Evolutionary conservation across 2,797 vertebrate genomes (phyloP), one percentile per base, ranked within the genome.

Genomic region (Sciurus vulgaris): DNA sequence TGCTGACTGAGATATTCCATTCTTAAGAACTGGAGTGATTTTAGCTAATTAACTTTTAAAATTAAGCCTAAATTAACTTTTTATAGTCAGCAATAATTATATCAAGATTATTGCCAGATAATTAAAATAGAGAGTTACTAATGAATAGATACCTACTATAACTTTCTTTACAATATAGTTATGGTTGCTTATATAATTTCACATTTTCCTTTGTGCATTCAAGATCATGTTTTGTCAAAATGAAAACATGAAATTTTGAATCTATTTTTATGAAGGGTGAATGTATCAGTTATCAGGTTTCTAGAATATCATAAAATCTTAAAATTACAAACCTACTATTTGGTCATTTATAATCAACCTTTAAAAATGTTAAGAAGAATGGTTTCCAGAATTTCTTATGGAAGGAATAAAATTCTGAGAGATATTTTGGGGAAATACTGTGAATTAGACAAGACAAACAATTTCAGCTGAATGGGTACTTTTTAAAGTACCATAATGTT

Each of bases 11-110:
- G 35, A 61, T 18, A 89, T 78, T 65, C n/a, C 51, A 49, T 86
- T 96, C 5, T 96, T 35, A 93, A 95, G n/a, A 94, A 95, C 56
- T 82, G 30, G 69, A 91, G 70, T 91, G 44, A 94, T 92, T 91
- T 95, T 91, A 86, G 67, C 78, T 91, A 95, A 97, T 96, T 96
- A 95, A 95, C 90, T 97, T 95, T 89, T 82, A 77, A 93, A 96
- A 92, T 96, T 97, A 96, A 96, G 92, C 47, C 41, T 93, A 93
- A 96, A 97, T 98, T 93, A 95, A 82, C 89, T 93, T 97, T 96
- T 92, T 89, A 95, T 95, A 90, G 78, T 74, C 30, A 89, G 78
- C n/a, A 94, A 90, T 96, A 95, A 95, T 79, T 91, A 82, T 22
- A 91, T 33, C 84, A 94, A 82, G 35, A 88, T 95, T 94, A 90